Base-by-base conservation (phyloP, 2,797 vertebrate genomes). In the Hypotaenidia philippensis region DNA sequence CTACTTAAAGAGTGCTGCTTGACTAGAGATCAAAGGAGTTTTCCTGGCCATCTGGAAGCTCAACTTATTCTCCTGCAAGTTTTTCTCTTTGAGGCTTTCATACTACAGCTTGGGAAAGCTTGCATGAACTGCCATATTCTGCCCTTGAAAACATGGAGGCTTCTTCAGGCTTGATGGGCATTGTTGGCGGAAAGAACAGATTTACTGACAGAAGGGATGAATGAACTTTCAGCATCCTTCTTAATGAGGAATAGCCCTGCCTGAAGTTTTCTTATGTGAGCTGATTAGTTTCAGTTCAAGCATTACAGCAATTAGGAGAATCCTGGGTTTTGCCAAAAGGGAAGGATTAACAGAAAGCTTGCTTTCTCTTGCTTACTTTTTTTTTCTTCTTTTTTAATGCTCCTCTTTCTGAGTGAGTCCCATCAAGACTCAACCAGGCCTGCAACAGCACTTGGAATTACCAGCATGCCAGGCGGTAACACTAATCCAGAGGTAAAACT, bases 221-320 rank as follows among this genome's bases (percentile, higher is more conserved):
- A 91, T 90, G 77, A 95, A 89, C 63, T 95, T 81, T 57, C 84
- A 63, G 49, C 45, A 60, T 95, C 83, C 66, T 93, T 86, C 87
- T 71, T 76, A 90, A 71, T 68, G 40, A 75, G 72, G 60, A 92
- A 41, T 68, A 81, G 22, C n/a, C 40, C 31, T 52, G 80, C 61
- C 76, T 3, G 2, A 76, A 71, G 38, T 89, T 93, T 79, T 94
- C 63, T 47, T 65, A 29, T 13, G 45, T 70, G 87, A 90, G 49
- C 40, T 79, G 77, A 79, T 57, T 50, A 91, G 47, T 84, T 89
- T 75, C 34, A 79, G 63, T 83, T 95, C 69, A 72, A 90, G 40
- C 52, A 89, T 82, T 75, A 70, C 31, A 89, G 63, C 83, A 74
- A 52, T 93, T 94, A 92, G 72, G 81, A 92, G 95, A 94, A 68